Evolutionary conservation across 1,140 invertebrate genomes (phyloP), one percentile per base, ranked within the genome.

Genomic region (Platorchestia sp.): DNA sequence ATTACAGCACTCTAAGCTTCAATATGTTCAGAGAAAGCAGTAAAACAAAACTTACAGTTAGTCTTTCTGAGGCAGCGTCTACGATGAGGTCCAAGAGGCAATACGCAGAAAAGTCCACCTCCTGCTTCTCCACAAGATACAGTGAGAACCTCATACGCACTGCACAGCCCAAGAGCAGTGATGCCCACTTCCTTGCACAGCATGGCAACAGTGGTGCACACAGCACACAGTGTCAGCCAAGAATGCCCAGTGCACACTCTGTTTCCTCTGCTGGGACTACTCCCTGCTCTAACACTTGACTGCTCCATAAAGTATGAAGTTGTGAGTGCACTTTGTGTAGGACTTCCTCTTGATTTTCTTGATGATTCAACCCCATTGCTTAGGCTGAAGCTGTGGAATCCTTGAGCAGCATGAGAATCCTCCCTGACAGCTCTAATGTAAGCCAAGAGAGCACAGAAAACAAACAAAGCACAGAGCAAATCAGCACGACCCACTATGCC

Each of bases 401-500:
- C 87, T 42, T 36, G 41, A 5, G 87, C n/a, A 89, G 43, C 45
- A 44, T 93, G 91, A 27, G 45, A 45, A 40, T 93, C 91, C 45
- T 89, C 95, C 43, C 95, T 96, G 16, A 95, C 98, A 95, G 98
- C 98, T 97, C 98, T 98, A 75, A 98, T 98, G 97, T 99, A 99
- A 90, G 98, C 98, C 96, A 99, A 98, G 97, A 99, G 98, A 95
- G 99, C 98, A 93, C 98, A 98, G 95, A 99, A 97, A 97, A 99
- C 99, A 97, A 99, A 99, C 14, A 97, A 96, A 95, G 97, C 97
- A 47, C 97, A 97, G 19, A 97, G 97, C 40, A 99, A 97, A 97
- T 99, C 99, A 27, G 99, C 99, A 96, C 99, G 97, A 36, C 99
- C 99, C 40, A 99, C 99, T 87, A 99, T 98, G n/a, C 99, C 99